Percentiles rank a stretch among this genome's conserved stretches.
These are phyloP conservation scores for Passer domesticus DNA, from an alignment of 2,113 vertebrate genomes.

Conservation along the genomic window DNA sequence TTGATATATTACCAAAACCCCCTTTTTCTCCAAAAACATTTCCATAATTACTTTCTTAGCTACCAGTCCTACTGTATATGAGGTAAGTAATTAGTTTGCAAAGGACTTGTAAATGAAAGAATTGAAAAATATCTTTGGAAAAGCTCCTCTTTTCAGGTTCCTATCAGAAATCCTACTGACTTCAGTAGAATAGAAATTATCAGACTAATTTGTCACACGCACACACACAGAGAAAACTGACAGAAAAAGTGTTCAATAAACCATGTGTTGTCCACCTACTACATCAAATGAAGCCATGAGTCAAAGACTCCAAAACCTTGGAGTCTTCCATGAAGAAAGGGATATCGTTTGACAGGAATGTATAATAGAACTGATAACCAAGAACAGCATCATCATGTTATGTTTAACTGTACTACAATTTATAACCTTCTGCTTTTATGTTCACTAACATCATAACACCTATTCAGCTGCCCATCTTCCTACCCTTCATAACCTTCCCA, in stretches of 20 bases:
- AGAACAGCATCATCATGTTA: neutral
- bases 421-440: neutral
- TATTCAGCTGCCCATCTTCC: neutral
- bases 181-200: neutral
- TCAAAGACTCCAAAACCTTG: neutral
- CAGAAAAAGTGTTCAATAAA: neutral
- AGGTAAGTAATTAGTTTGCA: neutral
- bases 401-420: neutral
- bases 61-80: neutral
- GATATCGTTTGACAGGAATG: neutral
- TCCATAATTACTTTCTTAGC: neutral
- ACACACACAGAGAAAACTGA: neutral
- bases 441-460: neutral
- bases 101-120: neutral
- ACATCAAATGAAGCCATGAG: neutral
- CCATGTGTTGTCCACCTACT: neutral
- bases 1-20: neutral
- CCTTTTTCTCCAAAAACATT: neutral
- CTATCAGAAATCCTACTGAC: neutral
- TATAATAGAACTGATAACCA: neutral
- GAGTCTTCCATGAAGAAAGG: neutral
- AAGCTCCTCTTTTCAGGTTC: neutral
- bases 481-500: neutral
- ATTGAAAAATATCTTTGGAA: neutral
- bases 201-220: neutral